Evolutionary conservation across 2,888 invertebrate species (phyloP), one percentile per base, ranked within the genome.

Genomic region (Hydrotaea diabolus): DNA sequence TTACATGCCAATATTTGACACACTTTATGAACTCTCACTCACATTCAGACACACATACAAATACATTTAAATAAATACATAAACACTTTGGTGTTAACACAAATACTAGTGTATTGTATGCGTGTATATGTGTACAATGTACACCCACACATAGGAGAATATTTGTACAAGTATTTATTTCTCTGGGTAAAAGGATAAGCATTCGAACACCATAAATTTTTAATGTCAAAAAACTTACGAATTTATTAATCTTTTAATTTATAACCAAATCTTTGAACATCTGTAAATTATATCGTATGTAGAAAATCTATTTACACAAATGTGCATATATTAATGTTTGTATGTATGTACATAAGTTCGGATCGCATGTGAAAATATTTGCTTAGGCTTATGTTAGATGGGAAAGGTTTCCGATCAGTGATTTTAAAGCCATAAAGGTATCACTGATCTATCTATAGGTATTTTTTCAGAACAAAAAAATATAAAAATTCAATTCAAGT

Each of bases 221-320:
- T 43, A 66, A 66, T 43, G 66, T 43, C 66, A 43, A 43, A 66
- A 39, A 19, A 43, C 43, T 66, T 66, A 66, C 39, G 21, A 5
- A 57, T 57, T 11, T 57, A 57, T 57, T 57, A 23, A 57, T 57
- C 57, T 7, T 57, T 31, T 15, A 62, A 26, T 31, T 31, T 19
- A 66, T 43, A 31, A 19, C 39, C 43, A 66, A 66, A 66, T 62
- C 64, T 64, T 19, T 64, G 64, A 64, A 36, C 39, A 64, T 39
- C 36, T 17, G 36, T 64, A 36, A 36, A 64, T 64, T 39, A 64
- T 39, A 36, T n/a, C n/a, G n/a, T n/a, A n/a, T n/a, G n/a, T 31
- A 31, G 2, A 7, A 2, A 31, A 31, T 31, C 31, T 31, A 31
- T 31, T 31, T 31, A 31, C 3, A 62, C 15, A 36, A n/a, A 53